A percentile compares a stretch with the other conserved stretches of the same genome.
phyloP scores from a whole-genome alignment of 2,888 invertebrate genomes.

The Thumatha senex region DNA sequence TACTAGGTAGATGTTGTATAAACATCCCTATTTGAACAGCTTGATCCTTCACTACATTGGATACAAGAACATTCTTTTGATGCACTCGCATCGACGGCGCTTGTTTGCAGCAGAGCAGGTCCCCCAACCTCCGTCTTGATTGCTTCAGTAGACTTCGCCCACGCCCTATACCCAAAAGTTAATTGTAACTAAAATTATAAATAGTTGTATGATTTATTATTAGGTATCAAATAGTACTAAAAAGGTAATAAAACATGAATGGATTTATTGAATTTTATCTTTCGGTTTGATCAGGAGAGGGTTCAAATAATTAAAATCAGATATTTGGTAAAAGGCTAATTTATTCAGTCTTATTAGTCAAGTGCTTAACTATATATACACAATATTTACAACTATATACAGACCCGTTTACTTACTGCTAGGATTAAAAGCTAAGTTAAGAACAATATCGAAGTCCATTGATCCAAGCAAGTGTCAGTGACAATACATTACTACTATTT shows the following conservation, averaged over 20 bases:
- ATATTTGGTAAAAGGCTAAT: slow-evolving; percentile 50
- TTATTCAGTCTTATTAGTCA: slow-evolving; percentile 63
- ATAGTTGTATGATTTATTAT: not conserved
- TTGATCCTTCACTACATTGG: not conserved
- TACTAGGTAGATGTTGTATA: not conserved
- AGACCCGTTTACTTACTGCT: slow-evolving; percentile 50
- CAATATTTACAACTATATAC: slow-evolving; percentile 52
- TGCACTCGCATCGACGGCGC: not conserved
- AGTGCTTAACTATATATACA: slow-evolving; percentile 56
- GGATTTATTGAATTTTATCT: not conserved
- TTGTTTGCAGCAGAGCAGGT: not conserved
- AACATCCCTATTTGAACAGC: not conserved
- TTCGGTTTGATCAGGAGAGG: not conserved
- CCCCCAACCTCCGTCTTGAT: not conserved
- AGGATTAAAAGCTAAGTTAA: slow-evolving; percentile 3
- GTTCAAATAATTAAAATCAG: slow-evolving; percentile 22
- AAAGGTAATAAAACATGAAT: not conserved
- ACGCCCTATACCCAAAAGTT: not conserved
- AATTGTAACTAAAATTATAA: not conserved
- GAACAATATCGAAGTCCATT: slow-evolving; percentile 6
- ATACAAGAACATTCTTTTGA: not conserved
- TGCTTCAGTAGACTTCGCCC: not conserved
- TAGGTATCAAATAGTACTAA: not conserved
- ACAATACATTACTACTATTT: not conserved
- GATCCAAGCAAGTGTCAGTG: not conserved